A percentile compares a stretch with the other conserved stretches of the same genome.
These are phyloP conservation scores for Hippocampus barbouri DNA, from an alignment of 2,113 vertebrate genomes.

Conservation along the genomic window DNA sequence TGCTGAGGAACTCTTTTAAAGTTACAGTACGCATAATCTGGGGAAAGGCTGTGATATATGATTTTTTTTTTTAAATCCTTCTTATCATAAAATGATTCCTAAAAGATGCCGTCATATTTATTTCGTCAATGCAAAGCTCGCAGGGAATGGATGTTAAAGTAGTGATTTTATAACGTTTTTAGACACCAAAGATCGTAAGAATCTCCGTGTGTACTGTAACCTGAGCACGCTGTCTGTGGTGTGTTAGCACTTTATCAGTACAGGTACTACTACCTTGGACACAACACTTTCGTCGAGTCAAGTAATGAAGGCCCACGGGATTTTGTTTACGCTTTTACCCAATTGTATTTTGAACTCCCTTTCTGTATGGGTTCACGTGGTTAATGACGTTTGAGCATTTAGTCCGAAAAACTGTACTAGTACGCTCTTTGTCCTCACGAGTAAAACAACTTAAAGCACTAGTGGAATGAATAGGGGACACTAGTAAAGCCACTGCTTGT, in stretches of 20 bases:
- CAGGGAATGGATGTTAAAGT: constrained; percentile 28
- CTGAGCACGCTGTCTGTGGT: constrained; percentile 58
- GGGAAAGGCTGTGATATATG: constrained; percentile 56
- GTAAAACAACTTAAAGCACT: background rate
- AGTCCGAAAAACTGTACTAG: background rate
- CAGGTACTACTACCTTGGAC: constrained; percentile 67
- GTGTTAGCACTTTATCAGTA: constrained; percentile 76
- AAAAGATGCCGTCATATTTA: constrained; percentile 56
- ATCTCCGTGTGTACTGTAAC: constrained; percentile 42
- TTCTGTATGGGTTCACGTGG: background rate
- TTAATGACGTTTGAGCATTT: background rate
- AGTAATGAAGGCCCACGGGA: constrained; percentile 41
- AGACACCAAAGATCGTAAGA: constrained; percentile 35
- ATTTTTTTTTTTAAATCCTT: constrained; percentile 32
- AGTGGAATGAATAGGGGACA: background rate
- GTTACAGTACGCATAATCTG: constrained; percentile 55
- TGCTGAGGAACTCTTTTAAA: constrained; percentile 31
- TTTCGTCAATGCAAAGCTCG: constrained; percentile 45
- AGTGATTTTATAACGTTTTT: constrained; percentile 39
- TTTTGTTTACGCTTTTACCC: constrained; percentile 60
- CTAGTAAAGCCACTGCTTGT: background rate
- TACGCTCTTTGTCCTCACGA: background rate
- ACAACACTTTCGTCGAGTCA: constrained; percentile 25
- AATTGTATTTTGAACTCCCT: background rate
- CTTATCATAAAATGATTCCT: constrained; percentile 46